Evolutionary conservation across 2,797 vertebrate species (phyloP), one percentile per base, ranked within the genome.

Genomic region (Myoxocephalus aenaeus): DNA sequence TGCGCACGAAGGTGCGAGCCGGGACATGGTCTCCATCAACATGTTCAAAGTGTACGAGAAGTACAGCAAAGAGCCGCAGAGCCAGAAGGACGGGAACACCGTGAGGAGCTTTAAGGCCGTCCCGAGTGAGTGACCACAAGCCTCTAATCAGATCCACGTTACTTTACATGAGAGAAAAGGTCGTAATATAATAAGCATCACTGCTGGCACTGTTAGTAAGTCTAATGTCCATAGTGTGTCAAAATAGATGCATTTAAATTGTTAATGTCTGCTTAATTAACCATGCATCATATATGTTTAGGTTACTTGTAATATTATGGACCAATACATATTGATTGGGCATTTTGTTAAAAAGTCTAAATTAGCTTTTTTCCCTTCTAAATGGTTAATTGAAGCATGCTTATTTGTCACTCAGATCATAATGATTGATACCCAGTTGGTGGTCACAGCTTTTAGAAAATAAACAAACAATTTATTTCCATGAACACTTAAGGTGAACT

Each of bases 21-120:
- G 88, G 85, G 97, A 98, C 92, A 90, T 94, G 95, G 93, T 96
- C 66, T 93, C 95, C 87, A 86, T 93, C 81, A 94, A 94, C 82
- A 99, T 99, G 98, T 95, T 96, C 75, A 95, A 95, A 86, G 95
- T 98, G 61, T 97, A 97, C 87, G 96, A 97, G 77, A 96, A 94
- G 83, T 97, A 97, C 93, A 96, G 91, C 66, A 94, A 96, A 50
- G 94, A 96, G 29, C 94, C 95, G 36, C 91, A 88, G 80, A 91
- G 93, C 48, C 95, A 95, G 3, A 93, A 91, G 77, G 94, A 95
- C 34, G 96, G 95, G 51, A 98, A 99, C 92, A 99, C 98, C 0
- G 97, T 99, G 63, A 95, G 97, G 86, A 96, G 98, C 77, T 97
- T 98, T 83, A 94, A 94, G 89, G 96, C 94, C 83, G 91, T 86